Evolutionary conservation across 2,888 invertebrate species (phyloP), one percentile per base, ranked within the genome.

Genomic region (Tachina lurida): DNA sequence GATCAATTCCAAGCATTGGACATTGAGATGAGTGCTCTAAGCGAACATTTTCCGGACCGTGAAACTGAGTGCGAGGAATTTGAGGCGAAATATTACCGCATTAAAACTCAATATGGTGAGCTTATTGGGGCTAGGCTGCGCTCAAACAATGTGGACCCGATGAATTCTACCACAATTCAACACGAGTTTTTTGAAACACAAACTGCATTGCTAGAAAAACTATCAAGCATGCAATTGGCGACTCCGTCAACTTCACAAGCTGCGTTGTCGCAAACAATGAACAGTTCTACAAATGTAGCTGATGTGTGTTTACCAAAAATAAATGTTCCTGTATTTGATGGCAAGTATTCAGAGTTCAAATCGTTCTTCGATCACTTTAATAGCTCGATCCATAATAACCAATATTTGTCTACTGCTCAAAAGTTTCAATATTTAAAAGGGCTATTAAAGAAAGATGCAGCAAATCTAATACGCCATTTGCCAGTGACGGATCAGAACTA

Each of bases 381-480:
- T 3, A 84, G 80, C 52, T 68, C 80, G 8, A 73, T 85, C 1
- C 68, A 87, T 54, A 77, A 39, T 41, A 65, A 83, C 22, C 31
- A 31, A 31, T 31, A 31, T 31, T 31, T 31, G 31, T 31, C 31
- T 31, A 4, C 31, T 31, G 31, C 2, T 31, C 31, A 31, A 31
- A 31, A 31, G 31, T 31, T 31, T 31, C 31, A 31, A 31, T 31
- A 31, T 31, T 31, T 31, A 31, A 31, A 31, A 31, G 31, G 31
- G 31, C 31, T 31, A 31, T 31, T 31, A 31, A 31, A 31, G 31
- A 4, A 31, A 31, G 31, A 31, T 31, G 80, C 77, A 7, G 71
- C 71, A 3, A 79, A 58, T 47, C 71, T 84, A n/a, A 75, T 85
- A n/a, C 73, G 74, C 10, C 74, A 31, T 31, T 31, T 31, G 31